Percentiles rank a stretch among this genome's conserved stretches.
Conservation (phyloP, 2,888 invertebrate genomes). For the Stenodema calcarata region DNA sequence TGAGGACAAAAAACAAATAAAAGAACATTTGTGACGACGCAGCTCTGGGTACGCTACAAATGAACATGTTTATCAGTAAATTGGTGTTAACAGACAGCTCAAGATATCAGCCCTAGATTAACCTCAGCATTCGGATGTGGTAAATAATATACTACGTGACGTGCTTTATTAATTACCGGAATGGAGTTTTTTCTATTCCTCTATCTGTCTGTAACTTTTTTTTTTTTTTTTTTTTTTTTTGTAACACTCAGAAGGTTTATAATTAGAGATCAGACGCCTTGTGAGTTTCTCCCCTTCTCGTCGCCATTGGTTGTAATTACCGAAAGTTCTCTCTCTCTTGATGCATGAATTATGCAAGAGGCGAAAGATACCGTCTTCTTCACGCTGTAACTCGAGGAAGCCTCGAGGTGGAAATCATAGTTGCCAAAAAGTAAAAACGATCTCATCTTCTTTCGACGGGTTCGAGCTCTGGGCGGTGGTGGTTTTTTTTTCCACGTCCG, state of each 20-base stretch:
- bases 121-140: conserved; percentile 18
- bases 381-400: conserved; percentile 18
- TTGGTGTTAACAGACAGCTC: conserved; percentile 45
- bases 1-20: not conserved
- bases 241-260: conserved; percentile 31
- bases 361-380: not conserved
- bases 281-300: conserved; percentile 11
- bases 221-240: no score
- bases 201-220: not conserved
- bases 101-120: conserved; percentile 38
- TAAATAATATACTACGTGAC: conserved; percentile 42
- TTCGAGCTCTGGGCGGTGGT: not conserved
- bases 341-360: conserved; percentile 39
- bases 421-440: conserved; percentile 27
- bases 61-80: conserved; percentile 44
- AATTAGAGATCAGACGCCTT: conserved; percentile 30
- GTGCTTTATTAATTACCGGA: conserved; percentile 45
- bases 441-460: not conserved
- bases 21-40: conserved; percentile 25
- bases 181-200: conserved; percentile 29
- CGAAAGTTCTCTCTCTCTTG: conserved; percentile 20
- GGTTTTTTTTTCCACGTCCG: not conserved
- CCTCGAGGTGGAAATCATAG: conserved; percentile 23
- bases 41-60: conserved; percentile 21
- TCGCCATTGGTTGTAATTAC: conserved; percentile 32